Percentiles rank a stretch among this genome's conserved stretches.
Evolutionary conservation across 2,888 invertebrate species (phyloP).

Genomic region (Cabera pusaria): DNA sequence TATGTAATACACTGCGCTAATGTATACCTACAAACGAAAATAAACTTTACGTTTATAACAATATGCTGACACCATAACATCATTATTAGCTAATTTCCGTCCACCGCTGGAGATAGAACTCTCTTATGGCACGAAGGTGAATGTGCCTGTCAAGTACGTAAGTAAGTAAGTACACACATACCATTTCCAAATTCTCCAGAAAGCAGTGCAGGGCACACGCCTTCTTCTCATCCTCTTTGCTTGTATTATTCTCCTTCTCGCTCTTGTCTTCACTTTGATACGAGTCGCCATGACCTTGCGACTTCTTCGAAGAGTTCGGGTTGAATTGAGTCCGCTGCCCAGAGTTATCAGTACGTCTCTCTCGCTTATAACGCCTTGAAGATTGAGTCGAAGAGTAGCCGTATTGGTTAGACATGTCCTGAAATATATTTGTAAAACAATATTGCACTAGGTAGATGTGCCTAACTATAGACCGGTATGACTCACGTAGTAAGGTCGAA

Average conservation of each 20-base stretch:
- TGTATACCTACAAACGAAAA: too few relatives aligned
- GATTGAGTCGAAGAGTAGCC: conserved; percentile 45
- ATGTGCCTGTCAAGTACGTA: too few relatives aligned
- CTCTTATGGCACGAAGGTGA: too few relatives aligned
- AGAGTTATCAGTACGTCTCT: conserved; percentile 59
- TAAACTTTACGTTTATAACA: too few relatives aligned
- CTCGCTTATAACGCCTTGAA: conserved; percentile 58
- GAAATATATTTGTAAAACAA: conserved; percentile 15
- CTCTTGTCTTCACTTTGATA: conserved; percentile 50
- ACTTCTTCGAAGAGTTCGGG: conserved; percentile 54
- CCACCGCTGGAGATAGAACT: too few relatives aligned
- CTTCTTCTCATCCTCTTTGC: conserved; percentile 48
- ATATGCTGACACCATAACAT: too few relatives aligned
- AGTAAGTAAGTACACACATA: too few relatives aligned
- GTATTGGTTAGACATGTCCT: conserved; percentile 47
- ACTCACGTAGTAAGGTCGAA: too few relatives aligned
- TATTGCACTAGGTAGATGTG: neutral
- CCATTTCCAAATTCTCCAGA: conserved; percentile 87
- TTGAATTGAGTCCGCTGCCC: conserved; percentile 74
- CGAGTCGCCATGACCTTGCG: conserved; percentile 43
- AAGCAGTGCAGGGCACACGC: conserved; percentile 87
- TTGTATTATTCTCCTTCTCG: conserved; percentile 50
- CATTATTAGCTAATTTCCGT: too few relatives aligned
- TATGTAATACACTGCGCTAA: too few relatives aligned
- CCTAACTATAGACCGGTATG: too few relatives aligned